These are phyloP conservation scores for Psilanteris sp. DNA, from an alignment of 1,140 invertebrate species.

Conservation along the genomic window DNA sequence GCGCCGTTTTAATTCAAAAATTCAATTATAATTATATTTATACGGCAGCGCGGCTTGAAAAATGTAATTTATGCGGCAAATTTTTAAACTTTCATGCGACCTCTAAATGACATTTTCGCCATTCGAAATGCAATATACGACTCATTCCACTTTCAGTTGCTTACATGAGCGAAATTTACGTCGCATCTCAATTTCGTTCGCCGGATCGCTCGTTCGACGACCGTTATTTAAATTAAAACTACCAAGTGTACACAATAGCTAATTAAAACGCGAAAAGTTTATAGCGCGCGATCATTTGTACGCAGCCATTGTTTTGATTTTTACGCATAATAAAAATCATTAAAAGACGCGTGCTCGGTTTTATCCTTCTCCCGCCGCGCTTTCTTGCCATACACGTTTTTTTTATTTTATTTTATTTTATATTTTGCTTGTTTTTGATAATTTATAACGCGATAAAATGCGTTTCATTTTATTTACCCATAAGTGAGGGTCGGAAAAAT, in stretches of 20 bases:
- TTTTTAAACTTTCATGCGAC: constrained; percentile 50
- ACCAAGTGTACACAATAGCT: constrained; percentile 36
- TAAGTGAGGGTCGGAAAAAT: background rate
- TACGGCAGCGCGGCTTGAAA: constrained; percentile 31
- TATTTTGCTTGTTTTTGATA: background rate
- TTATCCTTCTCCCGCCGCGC: no score
- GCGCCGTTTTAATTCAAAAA: constrained; percentile 56
- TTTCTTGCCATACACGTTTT: no score
- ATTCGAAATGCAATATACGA: constrained; percentile 27
- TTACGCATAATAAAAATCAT: constrained; percentile 6
- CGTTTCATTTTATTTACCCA: constrained; percentile 1
- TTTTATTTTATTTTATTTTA: no score
- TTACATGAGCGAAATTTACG: constrained; percentile 42
- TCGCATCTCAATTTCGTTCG: constrained; percentile 37
- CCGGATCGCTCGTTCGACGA: constrained; percentile 13
- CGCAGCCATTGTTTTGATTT: constrained; percentile 24
- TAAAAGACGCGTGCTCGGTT: background rate
- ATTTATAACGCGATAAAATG: constrained; percentile 4
- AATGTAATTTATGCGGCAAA: constrained; percentile 55
- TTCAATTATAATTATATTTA: constrained; percentile 60
- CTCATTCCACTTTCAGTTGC: constrained; percentile 20
- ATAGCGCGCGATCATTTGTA: background rate
- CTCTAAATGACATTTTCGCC: constrained; percentile 42
- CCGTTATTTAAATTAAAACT: constrained; percentile 36
- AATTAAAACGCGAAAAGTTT: constrained; percentile 36